Evolutionary conservation across 1,140 invertebrate species (phyloP), one percentile per base, ranked within the genome.

Genomic region (Aphaenogaster rudis): DNA sequence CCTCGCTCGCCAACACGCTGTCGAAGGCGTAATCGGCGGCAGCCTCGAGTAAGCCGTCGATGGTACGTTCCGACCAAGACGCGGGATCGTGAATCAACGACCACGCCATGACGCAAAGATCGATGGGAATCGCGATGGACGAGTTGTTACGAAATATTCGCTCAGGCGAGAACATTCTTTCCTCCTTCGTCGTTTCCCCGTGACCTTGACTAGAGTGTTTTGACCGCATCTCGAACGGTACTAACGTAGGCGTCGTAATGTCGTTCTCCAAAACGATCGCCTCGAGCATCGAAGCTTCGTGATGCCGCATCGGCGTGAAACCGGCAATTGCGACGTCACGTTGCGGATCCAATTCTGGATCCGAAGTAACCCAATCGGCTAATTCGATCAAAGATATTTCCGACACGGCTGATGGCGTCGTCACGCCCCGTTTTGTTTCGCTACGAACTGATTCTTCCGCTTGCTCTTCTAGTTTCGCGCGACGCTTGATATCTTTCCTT

Each of bases 81-180:
- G 84, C 66, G 0, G 95, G 95, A 72, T 95, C 93, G 45, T 94
- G 93, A 52, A 95, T 93, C 66, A 93, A 91, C 0, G 94, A 92
- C 95, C 95, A 95, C 0, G 94, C 94, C 81, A 95, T 95, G 0
- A 95, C 80, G 59, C 94, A 95, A 45, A 95, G 88, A 87, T 95
- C 94, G 6, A 95, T 64, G 0, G 95, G 92, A 42, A 92, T 87
- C 0, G 80, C 61, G 0, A 95, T 8, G 0, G 88, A 67, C 0
- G 91, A 64, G 28, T 93, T 72, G 0, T 88, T 79, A n/a, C 91
- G 88, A 84, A 94, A 93, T 54, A 84, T 91, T 1, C 88, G 88
- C 15, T 93, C 89, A 54, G 86, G 88, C 0, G 91, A 17, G n/a
- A 45, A 45, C 15, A 7, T 86, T 90, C n/a, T 48, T 86, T 28